These are phyloP conservation scores for Dichetophora obliterata DNA, from an alignment of 2,888 invertebrate genomes.

Conservation along the genomic window DNA sequence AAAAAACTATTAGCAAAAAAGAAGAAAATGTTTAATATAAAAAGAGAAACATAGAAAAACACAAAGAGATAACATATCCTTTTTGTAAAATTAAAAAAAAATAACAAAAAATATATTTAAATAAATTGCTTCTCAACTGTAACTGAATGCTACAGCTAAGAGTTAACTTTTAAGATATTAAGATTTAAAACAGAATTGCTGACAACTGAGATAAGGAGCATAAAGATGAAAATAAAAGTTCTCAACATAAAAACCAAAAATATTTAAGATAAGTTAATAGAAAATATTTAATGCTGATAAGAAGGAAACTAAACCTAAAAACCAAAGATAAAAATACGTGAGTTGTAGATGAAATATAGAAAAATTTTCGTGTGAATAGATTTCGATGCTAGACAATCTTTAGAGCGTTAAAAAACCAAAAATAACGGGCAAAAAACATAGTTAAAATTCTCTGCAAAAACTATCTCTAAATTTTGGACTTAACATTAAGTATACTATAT, in stretches of 20 bases:
- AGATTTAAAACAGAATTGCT: not conserved
- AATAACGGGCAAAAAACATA: not conserved
- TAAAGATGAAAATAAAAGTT: not conserved
- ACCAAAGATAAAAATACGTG: not conserved
- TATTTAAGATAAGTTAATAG: slow-evolving; percentile 22
- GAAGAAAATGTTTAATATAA: not conserved
- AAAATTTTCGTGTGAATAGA: slow-evolving; percentile 7
- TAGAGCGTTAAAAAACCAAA: slow-evolving; percentile 2
- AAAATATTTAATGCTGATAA: not conserved
- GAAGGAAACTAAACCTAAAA: not conserved
- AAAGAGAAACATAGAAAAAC: slow-evolving; percentile 1
- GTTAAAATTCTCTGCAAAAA: no score
- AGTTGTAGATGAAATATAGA: not conserved
- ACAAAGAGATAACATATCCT: slow-evolving; percentile 14
- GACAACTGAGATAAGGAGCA: not conserved
- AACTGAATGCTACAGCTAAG: not conserved
- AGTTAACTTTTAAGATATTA: not conserved
- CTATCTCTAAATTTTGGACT: no score
- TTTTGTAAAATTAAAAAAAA: not conserved
- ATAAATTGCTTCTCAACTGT: not conserved
- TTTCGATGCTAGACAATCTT: slow-evolving; percentile 37
- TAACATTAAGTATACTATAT: no score
- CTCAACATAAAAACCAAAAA: slow-evolving; percentile 1
- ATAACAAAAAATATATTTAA: not conserved
- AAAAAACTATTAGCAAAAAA: slow-evolving; percentile 2